phyloP scores from a whole-genome alignment of 2,797 vertebrate species.

The Coreius guichenoti region DNA sequence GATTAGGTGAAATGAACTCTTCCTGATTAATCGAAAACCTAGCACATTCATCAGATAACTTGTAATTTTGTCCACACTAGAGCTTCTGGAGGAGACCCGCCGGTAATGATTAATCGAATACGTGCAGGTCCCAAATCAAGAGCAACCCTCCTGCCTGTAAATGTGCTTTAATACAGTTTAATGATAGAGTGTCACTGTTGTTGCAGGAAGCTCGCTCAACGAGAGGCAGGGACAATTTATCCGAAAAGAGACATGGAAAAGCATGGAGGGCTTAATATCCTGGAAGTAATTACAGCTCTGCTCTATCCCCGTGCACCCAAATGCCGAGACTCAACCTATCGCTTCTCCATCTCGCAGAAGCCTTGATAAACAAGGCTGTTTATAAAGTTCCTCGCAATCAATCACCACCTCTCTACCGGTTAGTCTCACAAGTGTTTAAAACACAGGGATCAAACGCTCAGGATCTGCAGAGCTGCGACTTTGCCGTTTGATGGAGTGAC shows the following conservation, averaged over 20 bases:
- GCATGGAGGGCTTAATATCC: constrained; percentile 63
- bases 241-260: constrained; percentile 53
- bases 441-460: constrained; percentile 35
- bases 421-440: constrained; percentile 58
- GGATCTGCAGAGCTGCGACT: constrained; percentile 34
- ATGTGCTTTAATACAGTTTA: constrained; percentile 74
- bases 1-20: constrained; percentile 60
- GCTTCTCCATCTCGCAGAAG: constrained; percentile 31
- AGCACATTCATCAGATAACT: constrained; percentile 64
- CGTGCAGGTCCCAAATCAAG: constrained; percentile 62
- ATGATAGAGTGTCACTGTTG: constrained; percentile 63
- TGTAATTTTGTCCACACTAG: constrained; percentile 64
- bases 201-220: constrained; percentile 66
- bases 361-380: constrained; percentile 72
- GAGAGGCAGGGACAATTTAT: constrained; percentile 55
- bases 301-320: constrained; percentile 38
- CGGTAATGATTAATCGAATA: constrained; percentile 61
- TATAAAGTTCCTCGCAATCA: constrained; percentile 65
- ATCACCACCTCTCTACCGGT: constrained; percentile 60
- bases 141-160: constrained; percentile 70
- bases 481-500: constrained; percentile 42
- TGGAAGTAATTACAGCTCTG: constrained; percentile 69
- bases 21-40: constrained; percentile 61
- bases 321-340: constrained; percentile 52
- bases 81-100: constrained; percentile 45